These are phyloP conservation scores for Capricornis sumatraensis DNA, from an alignment of 2,113 vertebrate genomes.

Conservation along the genomic window DNA sequence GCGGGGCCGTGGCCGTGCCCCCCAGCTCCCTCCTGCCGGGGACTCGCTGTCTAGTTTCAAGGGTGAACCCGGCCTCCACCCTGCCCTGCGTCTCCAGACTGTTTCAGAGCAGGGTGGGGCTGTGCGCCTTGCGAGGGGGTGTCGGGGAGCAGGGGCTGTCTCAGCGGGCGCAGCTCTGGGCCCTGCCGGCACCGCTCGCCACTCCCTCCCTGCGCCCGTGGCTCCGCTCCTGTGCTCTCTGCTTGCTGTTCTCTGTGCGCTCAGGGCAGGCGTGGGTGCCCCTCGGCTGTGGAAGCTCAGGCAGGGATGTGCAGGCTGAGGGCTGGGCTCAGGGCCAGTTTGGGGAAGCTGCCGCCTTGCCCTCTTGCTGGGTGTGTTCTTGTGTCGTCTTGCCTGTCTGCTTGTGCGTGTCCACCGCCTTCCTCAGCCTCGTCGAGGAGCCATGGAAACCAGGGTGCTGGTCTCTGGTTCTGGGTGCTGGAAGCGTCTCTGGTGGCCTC, in stretches of 20 bases:
- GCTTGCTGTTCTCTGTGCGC: slow-evolving; percentile 39
- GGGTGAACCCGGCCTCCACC: background rate
- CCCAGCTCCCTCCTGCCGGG: background rate
- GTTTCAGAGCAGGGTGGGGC: background rate
- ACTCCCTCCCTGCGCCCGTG: background rate
- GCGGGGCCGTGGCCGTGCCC: background rate
- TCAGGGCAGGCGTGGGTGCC: background rate
- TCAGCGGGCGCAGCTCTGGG: background rate
- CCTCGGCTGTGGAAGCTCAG: background rate
- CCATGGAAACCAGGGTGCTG: background rate
- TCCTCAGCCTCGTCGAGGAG: background rate
- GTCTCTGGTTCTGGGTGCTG: background rate
- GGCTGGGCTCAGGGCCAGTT: background rate
- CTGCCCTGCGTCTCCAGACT: background rate
- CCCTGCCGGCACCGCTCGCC: fast-evolving
- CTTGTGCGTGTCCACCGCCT: background rate
- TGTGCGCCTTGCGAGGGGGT: background rate
- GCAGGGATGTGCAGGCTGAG: background rate
- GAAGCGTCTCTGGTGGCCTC: background rate
- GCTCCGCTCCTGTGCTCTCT: background rate
- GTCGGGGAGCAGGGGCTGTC: slow-evolving; percentile 34
- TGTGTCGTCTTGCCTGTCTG: background rate
- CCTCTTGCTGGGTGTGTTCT: background rate
- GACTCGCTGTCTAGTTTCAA: background rate
- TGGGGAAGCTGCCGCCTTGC: background rate